Conservation (phyloP, 2,113 vertebrate genomes). For the Myrmecophaga tridactyla region DNA sequence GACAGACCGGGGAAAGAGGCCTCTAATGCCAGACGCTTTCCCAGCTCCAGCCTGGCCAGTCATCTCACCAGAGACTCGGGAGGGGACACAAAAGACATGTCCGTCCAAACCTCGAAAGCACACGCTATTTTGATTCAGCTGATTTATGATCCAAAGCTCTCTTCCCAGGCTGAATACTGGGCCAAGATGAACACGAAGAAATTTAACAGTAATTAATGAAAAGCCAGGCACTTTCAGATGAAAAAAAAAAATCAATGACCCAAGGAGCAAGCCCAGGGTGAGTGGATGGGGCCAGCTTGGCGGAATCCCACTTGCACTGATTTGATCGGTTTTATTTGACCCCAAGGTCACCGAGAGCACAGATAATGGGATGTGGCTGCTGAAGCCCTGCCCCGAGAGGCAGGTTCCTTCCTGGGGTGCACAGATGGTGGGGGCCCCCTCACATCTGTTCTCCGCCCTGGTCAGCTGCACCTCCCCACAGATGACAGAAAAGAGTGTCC, state of each 20-base stretch:
- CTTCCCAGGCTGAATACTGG: neutral
- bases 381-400: too few species aligned
- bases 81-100: neutral
- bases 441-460: neutral
- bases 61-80: neutral
- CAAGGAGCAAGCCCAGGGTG: neutral
- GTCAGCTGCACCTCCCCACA: rapidly evolving
- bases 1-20: rapidly evolving
- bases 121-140: neutral
- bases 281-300: neutral
- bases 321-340: slow-evolving; percentile 30
- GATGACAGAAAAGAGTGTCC: neutral
- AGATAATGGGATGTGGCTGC: neutral
- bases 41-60: neutral
- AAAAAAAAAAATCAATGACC: slow-evolving; percentile 26
- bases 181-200: slow-evolving; percentile 60
- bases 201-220: slow-evolving; percentile 55
- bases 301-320: neutral
- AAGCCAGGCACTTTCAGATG: slow-evolving; percentile 39
- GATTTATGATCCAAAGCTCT: slow-evolving; percentile 47
- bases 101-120: slow-evolving; percentile 47
- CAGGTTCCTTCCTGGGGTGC: neutral
- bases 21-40: too few species aligned
- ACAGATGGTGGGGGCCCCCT: neutral
- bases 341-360: neutral